phyloP scores from a whole-genome alignment of 2,113 vertebrate genomes.

The Murina feae region DNA sequence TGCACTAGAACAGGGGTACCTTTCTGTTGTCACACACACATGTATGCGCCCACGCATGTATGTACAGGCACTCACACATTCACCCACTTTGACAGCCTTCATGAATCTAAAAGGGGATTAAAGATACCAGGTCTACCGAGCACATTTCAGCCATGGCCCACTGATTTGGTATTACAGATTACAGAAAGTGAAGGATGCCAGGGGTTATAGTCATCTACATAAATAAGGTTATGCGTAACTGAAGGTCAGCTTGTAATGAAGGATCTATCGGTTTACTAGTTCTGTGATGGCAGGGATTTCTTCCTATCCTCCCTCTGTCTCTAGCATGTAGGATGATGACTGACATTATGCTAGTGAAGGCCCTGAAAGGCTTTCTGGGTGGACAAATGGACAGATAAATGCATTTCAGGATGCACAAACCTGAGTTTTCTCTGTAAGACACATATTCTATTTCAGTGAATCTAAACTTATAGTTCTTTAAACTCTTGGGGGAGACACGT shows the following conservation, averaged over 20 bases:
- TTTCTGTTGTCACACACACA: not conserved
- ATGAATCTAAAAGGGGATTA: slow-evolving; percentile 8
- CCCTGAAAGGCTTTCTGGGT: not conserved
- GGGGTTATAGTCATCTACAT: not conserved
- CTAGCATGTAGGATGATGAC: not conserved
- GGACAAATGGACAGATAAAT: not conserved
- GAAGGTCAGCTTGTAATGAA: slow-evolving; percentile 22
- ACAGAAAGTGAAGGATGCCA: not conserved
- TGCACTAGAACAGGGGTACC: not conserved
- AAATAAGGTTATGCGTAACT: not conserved
- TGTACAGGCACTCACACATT: not conserved
- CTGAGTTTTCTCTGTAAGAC: not conserved
- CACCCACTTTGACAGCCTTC: not conserved
- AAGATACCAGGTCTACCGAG: not conserved
- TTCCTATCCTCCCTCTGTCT: not conserved
- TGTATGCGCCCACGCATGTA: not conserved
- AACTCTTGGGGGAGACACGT: not conserved
- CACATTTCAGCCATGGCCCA: not conserved
- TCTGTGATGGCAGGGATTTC: slow-evolving; percentile 9
- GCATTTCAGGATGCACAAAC: not conserved
- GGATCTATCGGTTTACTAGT: not conserved
- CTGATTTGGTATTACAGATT: not conserved
- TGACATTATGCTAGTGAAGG: not conserved
- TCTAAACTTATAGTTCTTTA: not conserved
- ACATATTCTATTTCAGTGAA: slow-evolving; percentile 17